Conservation (phyloP, 2,888 invertebrate species). For the Drosophila recens region DNA sequence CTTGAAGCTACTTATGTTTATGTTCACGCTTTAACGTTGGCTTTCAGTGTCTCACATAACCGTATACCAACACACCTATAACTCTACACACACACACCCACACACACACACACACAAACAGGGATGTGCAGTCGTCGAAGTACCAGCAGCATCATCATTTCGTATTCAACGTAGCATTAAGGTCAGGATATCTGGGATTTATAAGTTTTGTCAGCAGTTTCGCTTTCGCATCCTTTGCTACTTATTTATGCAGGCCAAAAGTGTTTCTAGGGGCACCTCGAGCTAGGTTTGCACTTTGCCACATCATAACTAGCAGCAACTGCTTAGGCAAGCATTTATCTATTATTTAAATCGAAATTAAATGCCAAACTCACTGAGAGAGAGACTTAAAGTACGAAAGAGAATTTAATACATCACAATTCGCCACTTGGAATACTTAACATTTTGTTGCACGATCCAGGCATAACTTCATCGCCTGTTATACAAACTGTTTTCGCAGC, state of each 20-base stretch:
- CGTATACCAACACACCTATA: conserved; percentile 11
- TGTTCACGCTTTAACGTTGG: conserved; percentile 59
- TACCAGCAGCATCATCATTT: conserved; percentile 71
- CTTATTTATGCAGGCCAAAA: conserved; percentile 72
- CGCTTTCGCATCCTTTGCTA: conserved; percentile 55
- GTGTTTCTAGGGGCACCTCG: conserved; percentile 29
- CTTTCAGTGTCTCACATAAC: conserved; percentile 50
- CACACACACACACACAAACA: conserved; percentile 18
- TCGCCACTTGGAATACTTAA: conserved; percentile 21
- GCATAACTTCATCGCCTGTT: conserved; percentile 37
- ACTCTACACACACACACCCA: conserved; percentile 13
- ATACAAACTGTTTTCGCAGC: conserved; percentile 35
- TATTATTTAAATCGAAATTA: conserved; percentile 61
- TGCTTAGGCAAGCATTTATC: conserved; percentile 49
- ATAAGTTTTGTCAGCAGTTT: conserved; percentile 80
- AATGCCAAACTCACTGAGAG: conserved; percentile 20
- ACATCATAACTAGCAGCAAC: conserved; percentile 69
- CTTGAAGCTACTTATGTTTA: conserved; percentile 67
- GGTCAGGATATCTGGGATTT: conserved; percentile 83
- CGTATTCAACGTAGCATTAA: conserved; percentile 81
- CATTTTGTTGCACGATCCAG: conserved; percentile 32
- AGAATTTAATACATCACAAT: conserved; percentile 47
- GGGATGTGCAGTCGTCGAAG: conserved; percentile 32
- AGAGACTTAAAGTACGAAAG: neutral
- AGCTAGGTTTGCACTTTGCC: conserved; percentile 63